These are phyloP conservation scores for Chrysopilus asiliformis DNA, from an alignment of 2,888 invertebrate species.

Conservation along the genomic window DNA sequence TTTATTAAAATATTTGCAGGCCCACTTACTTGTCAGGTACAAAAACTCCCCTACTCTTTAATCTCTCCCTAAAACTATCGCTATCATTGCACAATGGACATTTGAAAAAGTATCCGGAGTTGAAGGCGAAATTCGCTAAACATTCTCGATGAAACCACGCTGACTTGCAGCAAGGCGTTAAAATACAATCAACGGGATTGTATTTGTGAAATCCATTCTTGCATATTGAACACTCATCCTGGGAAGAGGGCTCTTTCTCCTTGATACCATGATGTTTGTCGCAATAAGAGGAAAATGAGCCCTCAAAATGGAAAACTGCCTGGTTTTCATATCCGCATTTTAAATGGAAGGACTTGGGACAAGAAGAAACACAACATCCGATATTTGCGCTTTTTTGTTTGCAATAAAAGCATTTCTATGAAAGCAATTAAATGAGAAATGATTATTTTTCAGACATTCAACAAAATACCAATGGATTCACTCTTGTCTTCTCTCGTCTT, in stretches of 20 bases:
- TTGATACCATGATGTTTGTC: slow-evolving; percentile 15
- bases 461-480: no score
- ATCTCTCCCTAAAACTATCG: slow-evolving; percentile 45
- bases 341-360: slow-evolving; percentile 58
- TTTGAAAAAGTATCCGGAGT: slow-evolving; percentile 69
- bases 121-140: slow-evolving; percentile 54
- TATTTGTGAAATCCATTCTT: slow-evolving; percentile 42
- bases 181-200: slow-evolving; percentile 39
- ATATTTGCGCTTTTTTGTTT: slow-evolving; percentile 51
- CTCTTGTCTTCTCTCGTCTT: slow-evolving; percentile 44
- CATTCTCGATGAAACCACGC: slow-evolving; percentile 66
- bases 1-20: background rate
- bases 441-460: no score
- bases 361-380: slow-evolving; percentile 51
- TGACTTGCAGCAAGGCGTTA: slow-evolving; percentile 64
- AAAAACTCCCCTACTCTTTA: slow-evolving; percentile 55
- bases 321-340: slow-evolving; percentile 55
- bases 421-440: no score
- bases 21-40: slow-evolving; percentile 60
- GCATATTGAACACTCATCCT: slow-evolving; percentile 52
- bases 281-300: slow-evolving; percentile 41
- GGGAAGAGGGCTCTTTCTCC: background rate
- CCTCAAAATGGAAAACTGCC: slow-evolving; percentile 49
- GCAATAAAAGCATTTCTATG: slow-evolving; percentile 58
- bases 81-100: slow-evolving; percentile 72